phyloP scores from a whole-genome alignment of 2,113 vertebrate genomes.

The Synodontis membranacea region DNA sequence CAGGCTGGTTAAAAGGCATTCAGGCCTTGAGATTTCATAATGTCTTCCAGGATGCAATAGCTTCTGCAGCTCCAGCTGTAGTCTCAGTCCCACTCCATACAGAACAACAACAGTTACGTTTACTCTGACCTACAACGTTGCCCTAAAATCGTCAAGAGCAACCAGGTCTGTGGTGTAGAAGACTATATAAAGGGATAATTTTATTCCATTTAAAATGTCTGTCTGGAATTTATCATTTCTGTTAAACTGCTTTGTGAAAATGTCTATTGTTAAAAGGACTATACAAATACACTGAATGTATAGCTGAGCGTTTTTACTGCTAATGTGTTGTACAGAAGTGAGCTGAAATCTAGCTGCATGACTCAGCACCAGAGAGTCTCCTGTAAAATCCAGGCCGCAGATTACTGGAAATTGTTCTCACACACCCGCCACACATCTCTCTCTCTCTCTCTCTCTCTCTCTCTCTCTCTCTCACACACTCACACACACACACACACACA shows the following conservation, averaged over 20 bases:
- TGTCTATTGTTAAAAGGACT: no score
- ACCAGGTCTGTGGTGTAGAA: neutral
- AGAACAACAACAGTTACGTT: neutral
- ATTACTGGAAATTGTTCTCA: no score
- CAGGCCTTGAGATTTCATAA: constrained; percentile 15
- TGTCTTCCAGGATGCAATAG: constrained; percentile 1
- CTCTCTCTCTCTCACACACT: neutral
- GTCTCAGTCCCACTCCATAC: neutral
- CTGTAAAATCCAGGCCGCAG: constrained; percentile 4
- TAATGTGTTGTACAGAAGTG: neutral
- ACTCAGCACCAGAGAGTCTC: neutral
- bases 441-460: neutral
- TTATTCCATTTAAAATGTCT: no score
- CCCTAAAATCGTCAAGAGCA: neutral
- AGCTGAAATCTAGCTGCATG: neutral
- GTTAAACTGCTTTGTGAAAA: no score
- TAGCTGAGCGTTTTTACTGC: neutral
- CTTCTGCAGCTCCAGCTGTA: neutral
- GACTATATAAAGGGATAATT: neutral
- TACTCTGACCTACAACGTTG: neutral
- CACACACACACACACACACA: constrained; percentile 5
- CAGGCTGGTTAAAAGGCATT: constrained; percentile 19
- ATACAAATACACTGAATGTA: neutral
- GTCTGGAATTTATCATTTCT: no score
- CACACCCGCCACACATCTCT: neutral